Evolutionary conservation across 2,797 vertebrate species (phyloP), one percentile per base, ranked within the genome.

Genomic region (Phrynocephalus guinanensis): DNA sequence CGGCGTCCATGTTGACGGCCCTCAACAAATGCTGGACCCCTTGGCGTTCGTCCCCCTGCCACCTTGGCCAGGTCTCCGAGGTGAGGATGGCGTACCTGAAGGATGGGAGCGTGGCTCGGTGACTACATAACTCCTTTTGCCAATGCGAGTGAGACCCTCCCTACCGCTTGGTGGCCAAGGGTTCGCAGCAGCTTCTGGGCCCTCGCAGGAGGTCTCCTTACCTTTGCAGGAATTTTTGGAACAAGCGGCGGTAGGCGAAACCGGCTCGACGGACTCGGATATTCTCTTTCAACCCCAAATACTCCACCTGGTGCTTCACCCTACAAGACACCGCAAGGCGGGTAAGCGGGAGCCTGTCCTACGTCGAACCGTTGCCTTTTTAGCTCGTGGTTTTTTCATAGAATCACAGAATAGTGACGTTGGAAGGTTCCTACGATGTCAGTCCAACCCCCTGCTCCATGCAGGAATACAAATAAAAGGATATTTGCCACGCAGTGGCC

Each of bases 31-130:
- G 98, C 92, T 98, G 97, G 88, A 99, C 98, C 0, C 99, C 99
- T 90, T 99, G 98, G 72, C 98, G 97, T 94, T 99, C 98, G 0
- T 98, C 97, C 13, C 98, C 98, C 0, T 90, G 96, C 99, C 99
- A 99, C 30, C 18, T 75, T 0, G 99, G 99, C 98, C 98, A 99
- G 0, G 98, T 99, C 95, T 99, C 97, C 0, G 96, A 93, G 26
- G 98, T 99, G 90, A 99, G 97, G 89, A 99, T 99, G 92, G 98
- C 98, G 0, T 99, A 99, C 94, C 99, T 99, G 93, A 1, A 28
- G 79, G 30, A 67, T 24, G 1, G 60, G 24, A 60, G 67, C 24
- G 5, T 63, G 60, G 60, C 60, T 63, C 15, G 60, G 18, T 63
- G 20, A 63, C 60, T 18, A 5, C 60, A 20, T 63, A 15, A 63